Percentiles rank a stretch among this genome's conserved stretches.
These are phyloP conservation scores for Orthosia gothica DNA, from an alignment of 2,888 invertebrate species.

Conservation along the genomic window DNA sequence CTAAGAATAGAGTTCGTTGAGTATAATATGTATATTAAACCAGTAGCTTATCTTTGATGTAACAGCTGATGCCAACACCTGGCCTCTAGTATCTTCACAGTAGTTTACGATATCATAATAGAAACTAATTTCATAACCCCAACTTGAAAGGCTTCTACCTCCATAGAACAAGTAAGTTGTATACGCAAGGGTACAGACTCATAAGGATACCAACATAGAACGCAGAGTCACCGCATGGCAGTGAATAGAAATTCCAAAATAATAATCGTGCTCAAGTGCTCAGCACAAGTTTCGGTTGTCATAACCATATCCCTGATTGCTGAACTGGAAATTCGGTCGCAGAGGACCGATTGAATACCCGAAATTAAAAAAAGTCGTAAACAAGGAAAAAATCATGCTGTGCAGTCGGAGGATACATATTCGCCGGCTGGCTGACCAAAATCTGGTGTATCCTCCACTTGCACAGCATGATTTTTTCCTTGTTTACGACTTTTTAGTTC, in stretches of 20 bases:
- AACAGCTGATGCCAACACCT: conserved; percentile 54
- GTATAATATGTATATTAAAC: conserved; percentile 42
- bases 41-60: conserved; percentile 45
- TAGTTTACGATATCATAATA: conserved; percentile 52
- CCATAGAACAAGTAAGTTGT: not conserved
- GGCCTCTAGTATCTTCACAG: conserved; percentile 37
- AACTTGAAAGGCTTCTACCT: conserved; percentile 11
- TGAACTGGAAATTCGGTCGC: too few relatives aligned
- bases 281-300: not conserved
- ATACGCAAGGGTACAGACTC: not conserved
- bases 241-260: not conserved
- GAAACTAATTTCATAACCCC: conserved; percentile 61
- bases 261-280: not conserved
- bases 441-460: too few relatives aligned
- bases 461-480: too few relatives aligned
- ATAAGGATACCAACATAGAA: not conserved
- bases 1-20: not conserved
- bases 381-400: too few relatives aligned
- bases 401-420: too few relatives aligned
- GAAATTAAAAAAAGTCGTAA: too few relatives aligned
- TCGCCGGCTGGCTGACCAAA: too few relatives aligned
- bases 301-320: too few relatives aligned
- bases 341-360: too few relatives aligned
- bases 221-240: not conserved
- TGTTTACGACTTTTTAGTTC: too few relatives aligned